Base-by-base conservation (phyloP, 2,797 vertebrate genomes). In the Sciurus vulgaris region DNA sequence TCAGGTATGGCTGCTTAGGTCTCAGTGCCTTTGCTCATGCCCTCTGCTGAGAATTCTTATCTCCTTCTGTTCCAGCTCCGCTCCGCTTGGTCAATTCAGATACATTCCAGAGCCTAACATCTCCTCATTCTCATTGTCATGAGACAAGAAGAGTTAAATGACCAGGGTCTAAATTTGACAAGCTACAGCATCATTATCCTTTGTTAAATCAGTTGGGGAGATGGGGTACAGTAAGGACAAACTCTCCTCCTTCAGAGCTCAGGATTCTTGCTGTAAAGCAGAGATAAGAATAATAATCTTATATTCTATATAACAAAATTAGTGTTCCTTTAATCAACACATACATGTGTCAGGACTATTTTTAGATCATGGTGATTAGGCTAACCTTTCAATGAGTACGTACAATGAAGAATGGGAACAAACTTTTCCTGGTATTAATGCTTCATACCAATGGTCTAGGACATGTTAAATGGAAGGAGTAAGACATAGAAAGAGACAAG, bases 311-410 rank as follows among this genome's bases (percentile, higher is more conserved):
- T 30, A 35, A 63, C 3, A 84, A 47, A 86, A 82, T 44, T 76
- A 54, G 7, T 41, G 61, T 84, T 72, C 26, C 10, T 70, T 72
- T 65, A 87, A 35, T 54, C n/a, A 65, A 59, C 5, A 41, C 4
- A 18, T 30, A 3, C 41, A 67, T 17, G 2, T 76, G 30, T 94
- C 22, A 87, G 74, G 18, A 85, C 26, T 84, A 15, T 49, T 91
- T 33, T 77, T 41, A 93, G 88, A 82, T 67, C 22, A 26, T 61
- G 15, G 44, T 28, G 12, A 47, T 61, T 78, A 69, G 28, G 14
- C 22, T 89, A 79, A 65, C 13, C 92, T 88, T 96, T 96, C 61
- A 35, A 78, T 30, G 84, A 14, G 35, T 15, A 51, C 3, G 9
- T 41, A 65, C 38, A 92, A 93, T 61, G 59, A 86, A 72, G 59